Evolutionary conservation across 2,888 invertebrate species (phyloP), one percentile per base, ranked within the genome.

Genomic region (Drosophila hawaiiensis): DNA sequence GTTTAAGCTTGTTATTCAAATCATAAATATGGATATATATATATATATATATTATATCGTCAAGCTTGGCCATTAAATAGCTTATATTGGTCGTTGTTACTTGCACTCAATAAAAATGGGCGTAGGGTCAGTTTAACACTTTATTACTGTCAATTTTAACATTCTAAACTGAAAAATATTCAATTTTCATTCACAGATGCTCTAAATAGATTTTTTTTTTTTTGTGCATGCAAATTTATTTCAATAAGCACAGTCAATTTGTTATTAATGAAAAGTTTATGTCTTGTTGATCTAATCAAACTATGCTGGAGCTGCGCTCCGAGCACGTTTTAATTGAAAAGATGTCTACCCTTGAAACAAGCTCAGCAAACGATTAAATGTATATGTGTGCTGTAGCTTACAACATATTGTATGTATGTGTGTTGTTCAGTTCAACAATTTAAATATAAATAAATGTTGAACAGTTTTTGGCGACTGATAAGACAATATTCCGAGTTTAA

Each of bases 341-440:
- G 77, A 77, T 73, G 60, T 33, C 62, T 87, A 83, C 89, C 87
- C 87, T 88, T 88, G 90, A 88, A 89, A 90, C 74, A 55, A 56
- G 63, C 75, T 61, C 62, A 43, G 37, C 71, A 74, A 68, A 70
- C 59, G 65, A 61, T 62, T 68, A 52, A 49, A 63, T 66, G 54
- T 41, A 19, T 22, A 4, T 31, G 59, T 25, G 35, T 28, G 56
- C 5, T n/a, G 22, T 7, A 55, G 2, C 39, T 14, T 39, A 16
- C 55, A 28, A 29, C 50, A 47, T 25, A 47, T 25, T 25, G 25
- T 29, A 3, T 1, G 28, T 14, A n/a, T n/a, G 37, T 39, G 28
- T 28, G 28, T 28, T 49, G 55, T 55, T 69, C 59, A 73, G 73
- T 67, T 85, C 63, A 71, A 71, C 65, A 67, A 71, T 71, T 71